Evolutionary conservation across 2,888 invertebrate species (phyloP).

Genomic region (Pilophorus perplexus): DNA sequence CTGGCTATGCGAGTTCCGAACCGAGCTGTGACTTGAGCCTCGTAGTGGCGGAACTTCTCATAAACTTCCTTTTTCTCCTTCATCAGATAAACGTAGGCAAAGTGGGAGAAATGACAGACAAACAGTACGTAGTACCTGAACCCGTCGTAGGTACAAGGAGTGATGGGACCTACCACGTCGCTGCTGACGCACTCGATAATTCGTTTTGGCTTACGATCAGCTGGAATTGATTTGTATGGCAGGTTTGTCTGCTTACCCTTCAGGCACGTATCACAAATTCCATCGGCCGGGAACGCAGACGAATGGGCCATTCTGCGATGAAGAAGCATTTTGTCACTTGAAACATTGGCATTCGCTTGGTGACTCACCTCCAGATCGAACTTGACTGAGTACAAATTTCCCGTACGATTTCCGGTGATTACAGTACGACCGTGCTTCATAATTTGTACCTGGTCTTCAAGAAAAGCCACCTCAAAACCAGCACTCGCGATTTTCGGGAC

Average conservation of each 20-base stretch:
- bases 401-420: background rate
- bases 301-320: conserved; percentile 13
- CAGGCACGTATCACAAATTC: conserved; percentile 1
- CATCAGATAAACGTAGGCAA: background rate
- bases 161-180: background rate
- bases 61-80: conserved; percentile 3
- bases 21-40: background rate
- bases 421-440: background rate
- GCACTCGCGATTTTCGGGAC: background rate
- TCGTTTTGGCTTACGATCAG: background rate
- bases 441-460: background rate
- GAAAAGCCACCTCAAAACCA: background rate
- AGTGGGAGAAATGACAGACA: conserved; percentile 1
- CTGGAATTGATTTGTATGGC: background rate
- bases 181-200: background rate
- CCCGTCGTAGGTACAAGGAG: background rate
- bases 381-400: background rate
- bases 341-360: background rate
- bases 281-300: background rate
- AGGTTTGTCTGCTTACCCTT: conserved; percentile 5
- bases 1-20: conserved; percentile 7
- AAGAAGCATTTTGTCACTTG: background rate
- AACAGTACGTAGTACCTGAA: conserved; percentile 14
- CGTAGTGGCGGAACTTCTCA: background rate
- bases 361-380: background rate